Percentiles rank a stretch among this genome's conserved stretches.
phyloP scores from a whole-genome alignment of 2,797 vertebrate species.

The Bovichtus variegatus region DNA sequence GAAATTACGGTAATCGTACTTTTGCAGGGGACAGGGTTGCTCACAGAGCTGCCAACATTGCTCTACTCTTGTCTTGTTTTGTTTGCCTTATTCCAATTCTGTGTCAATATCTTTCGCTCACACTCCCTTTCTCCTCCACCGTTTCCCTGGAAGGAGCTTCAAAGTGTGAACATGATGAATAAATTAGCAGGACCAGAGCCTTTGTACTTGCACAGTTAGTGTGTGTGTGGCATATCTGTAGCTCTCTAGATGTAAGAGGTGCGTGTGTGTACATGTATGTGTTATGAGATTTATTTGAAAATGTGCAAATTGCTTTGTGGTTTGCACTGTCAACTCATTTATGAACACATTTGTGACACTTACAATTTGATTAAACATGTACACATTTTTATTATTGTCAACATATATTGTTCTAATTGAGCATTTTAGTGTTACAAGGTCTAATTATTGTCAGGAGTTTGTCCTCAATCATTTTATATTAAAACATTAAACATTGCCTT shows the following conservation, averaged over 20 bases:
- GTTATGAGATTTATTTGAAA: neutral
- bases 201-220: conserved; percentile 9
- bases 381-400: neutral
- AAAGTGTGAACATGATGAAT: conserved; percentile 39
- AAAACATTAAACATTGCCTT: neutral
- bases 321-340: neutral
- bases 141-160: conserved; percentile 4
- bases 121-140: neutral
- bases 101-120: neutral
- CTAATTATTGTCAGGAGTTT: neutral
- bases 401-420: neutral
- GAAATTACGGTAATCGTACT: too few species aligned
- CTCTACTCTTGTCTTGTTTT: neutral
- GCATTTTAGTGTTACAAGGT: neutral
- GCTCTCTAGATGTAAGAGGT: neutral
- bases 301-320: neutral
- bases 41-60: too few species aligned
- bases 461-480: neutral
- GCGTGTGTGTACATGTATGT: neutral
- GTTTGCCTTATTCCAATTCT: conserved; percentile 5
- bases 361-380: neutral
- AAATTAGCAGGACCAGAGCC: conserved; percentile 5
- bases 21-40: too few species aligned
- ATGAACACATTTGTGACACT: neutral
- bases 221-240: conserved; percentile 2